These are phyloP conservation scores for Leptinotarsa undecemlineata DNA, from an alignment of 1,140 invertebrate species.

Conservation along the genomic window DNA sequence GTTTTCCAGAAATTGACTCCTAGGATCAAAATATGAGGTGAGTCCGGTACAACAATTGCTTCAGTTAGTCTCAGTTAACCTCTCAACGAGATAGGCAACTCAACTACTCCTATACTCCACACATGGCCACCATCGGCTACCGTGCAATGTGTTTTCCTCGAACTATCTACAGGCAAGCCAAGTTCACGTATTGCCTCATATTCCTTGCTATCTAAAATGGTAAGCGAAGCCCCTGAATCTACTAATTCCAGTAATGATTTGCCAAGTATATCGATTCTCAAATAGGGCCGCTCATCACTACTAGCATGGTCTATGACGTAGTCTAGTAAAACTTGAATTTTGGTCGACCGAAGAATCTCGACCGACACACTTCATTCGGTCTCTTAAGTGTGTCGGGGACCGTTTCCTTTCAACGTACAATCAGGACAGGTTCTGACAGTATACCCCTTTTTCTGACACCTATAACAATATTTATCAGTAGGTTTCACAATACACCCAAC, in stretches of 20 bases:
- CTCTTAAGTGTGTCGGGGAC: not conserved
- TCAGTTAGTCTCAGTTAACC: not conserved
- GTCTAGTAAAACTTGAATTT: conserved; percentile 20
- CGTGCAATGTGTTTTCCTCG: not conserved
- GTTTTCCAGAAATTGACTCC: conserved; percentile 26
- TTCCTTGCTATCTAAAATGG: conserved; percentile 19
- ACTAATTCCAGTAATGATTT: conserved; percentile 23
- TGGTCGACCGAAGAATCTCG: not conserved
- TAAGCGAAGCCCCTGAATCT: conserved; percentile 28
- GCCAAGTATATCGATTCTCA: conserved; percentile 23
- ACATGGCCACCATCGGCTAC: not conserved
- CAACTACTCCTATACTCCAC: not conserved
- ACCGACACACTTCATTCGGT: conserved; percentile 16
- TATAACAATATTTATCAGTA: not conserved
- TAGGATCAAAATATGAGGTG: conserved; percentile 21
- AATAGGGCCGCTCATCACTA: conserved; percentile 28
- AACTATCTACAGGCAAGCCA: not conserved
- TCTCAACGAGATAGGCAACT: not conserved
- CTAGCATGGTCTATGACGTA: conserved; percentile 23
- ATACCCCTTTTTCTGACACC: not conserved
- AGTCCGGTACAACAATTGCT: conserved; percentile 14
- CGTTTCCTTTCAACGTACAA: conserved; percentile 11
- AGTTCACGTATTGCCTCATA: conserved; percentile 6
- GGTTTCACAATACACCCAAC: conserved; percentile 1
- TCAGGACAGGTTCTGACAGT: conserved; percentile 22